phyloP scores from a whole-genome alignment of 2,113 vertebrate genomes.

The Gasterosteus aculeatus region DNA sequence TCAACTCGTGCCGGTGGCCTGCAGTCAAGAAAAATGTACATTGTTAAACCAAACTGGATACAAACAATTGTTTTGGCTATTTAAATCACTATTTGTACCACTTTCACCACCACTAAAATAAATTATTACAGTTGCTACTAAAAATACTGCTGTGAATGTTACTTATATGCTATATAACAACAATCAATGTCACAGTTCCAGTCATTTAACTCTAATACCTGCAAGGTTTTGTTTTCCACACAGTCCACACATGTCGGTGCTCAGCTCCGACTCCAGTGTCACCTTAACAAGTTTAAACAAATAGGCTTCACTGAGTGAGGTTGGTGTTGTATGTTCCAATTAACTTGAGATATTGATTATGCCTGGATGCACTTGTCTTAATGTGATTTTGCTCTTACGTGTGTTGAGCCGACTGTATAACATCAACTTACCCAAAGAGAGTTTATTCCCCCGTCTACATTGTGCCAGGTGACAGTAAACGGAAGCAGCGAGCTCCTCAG shows the following conservation, averaged over 20 bases:
- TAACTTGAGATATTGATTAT: neutral
- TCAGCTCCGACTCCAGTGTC: constrained; percentile 65
- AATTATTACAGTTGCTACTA: neutral
- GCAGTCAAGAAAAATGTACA: neutral
- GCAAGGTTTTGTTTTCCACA: constrained; percentile 59
- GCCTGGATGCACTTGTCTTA: neutral
- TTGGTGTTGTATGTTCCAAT: neutral
- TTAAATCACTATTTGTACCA: neutral
- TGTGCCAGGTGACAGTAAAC: constrained; percentile 76
- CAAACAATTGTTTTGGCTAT: neutral
- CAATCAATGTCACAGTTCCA: neutral
- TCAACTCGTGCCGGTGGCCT: constrained; percentile 51
- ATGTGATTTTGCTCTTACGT: neutral
- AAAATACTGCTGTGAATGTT: neutral
- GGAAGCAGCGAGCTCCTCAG: constrained; percentile 75
- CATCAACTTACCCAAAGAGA: constrained; percentile 70
- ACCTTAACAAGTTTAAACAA: constrained; percentile 58
- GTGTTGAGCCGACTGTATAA: neutral
- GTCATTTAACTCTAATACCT: constrained; percentile 35
- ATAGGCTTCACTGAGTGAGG: neutral
- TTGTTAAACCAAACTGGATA: neutral
- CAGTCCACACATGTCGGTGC: constrained; percentile 66
- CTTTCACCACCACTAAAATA: neutral
- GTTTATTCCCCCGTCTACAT: constrained; percentile 59
- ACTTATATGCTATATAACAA: neutral